Evolutionary conservation across 2,797 vertebrate species (phyloP).

Genomic region (Etheostoma perlongum): DNA sequence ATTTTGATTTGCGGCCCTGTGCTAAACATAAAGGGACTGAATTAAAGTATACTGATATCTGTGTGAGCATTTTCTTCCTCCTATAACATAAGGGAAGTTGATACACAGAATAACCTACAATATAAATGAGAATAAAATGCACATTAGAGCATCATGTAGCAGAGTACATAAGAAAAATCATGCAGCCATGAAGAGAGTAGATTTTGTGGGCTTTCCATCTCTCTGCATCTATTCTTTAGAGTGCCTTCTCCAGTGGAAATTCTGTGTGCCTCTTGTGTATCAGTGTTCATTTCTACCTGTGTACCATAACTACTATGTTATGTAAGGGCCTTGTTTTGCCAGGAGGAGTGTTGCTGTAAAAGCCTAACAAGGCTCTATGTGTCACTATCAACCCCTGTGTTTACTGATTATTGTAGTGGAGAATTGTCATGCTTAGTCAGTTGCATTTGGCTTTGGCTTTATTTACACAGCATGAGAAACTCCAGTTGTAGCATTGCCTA

Average conservation of each 20-base stretch:
- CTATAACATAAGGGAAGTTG: background rate
- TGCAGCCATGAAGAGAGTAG: background rate
- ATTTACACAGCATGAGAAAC: conserved; percentile 46
- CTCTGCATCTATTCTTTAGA: background rate
- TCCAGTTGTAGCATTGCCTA: conserved; percentile 24
- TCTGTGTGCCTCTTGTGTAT: background rate
- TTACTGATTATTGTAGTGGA: conserved; percentile 38
- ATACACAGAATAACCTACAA: background rate
- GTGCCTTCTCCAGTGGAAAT: background rate
- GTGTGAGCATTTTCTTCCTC: background rate
- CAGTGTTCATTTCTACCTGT: conserved; percentile 20
- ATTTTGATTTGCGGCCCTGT: background rate
- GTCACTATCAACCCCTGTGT: conserved; percentile 42
- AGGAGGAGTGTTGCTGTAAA: conserved; percentile 17
- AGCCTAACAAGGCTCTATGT: conserved; percentile 43
- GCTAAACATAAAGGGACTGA: background rate
- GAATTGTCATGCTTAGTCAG: conserved; percentile 35
- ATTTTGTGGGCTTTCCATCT: background rate
- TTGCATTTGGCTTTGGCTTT: conserved; percentile 35
- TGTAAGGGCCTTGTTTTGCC: conserved; percentile 22
- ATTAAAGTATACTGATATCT: background rate
- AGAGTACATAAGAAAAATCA: background rate
- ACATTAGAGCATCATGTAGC: background rate
- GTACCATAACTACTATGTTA: conserved; percentile 7
- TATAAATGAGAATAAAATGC: background rate